These are phyloP conservation scores for Peribatodes rhomboidaria DNA, from an alignment of 2,888 invertebrate species.

Conservation along the genomic window DNA sequence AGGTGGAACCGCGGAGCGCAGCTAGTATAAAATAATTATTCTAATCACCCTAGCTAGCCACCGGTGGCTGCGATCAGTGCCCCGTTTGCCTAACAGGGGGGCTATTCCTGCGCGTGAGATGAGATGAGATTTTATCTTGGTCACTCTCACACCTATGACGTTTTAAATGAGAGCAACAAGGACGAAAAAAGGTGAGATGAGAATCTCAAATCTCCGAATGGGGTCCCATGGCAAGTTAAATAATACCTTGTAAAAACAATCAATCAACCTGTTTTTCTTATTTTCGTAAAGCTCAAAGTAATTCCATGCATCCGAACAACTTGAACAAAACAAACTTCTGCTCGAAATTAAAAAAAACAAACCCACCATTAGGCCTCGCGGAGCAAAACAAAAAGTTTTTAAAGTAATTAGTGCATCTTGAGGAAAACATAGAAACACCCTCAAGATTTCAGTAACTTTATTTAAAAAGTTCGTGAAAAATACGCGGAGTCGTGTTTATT, in stretches of 20 bases:
- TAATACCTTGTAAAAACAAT: not conserved
- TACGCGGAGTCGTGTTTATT: constrained; percentile 6
- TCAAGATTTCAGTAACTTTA: constrained; percentile 24
- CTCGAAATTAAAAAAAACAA: constrained; percentile 28
- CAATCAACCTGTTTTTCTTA: constrained; percentile 1
- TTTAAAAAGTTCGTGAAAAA: constrained; percentile 27
- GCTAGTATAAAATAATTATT: no score
- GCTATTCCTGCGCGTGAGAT: no score
- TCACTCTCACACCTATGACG: no score
- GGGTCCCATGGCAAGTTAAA: no score
- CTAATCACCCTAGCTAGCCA: no score
- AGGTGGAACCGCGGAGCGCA: no score
- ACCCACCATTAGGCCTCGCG: constrained; percentile 29
- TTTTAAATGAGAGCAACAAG: no score
- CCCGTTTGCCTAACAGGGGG: no score
- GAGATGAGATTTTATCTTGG: no score
- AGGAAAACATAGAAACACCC: constrained; percentile 43
- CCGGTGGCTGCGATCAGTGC: no score
- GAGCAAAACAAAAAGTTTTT: constrained; percentile 44
- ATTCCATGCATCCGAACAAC: constrained; percentile 18
- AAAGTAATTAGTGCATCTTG: constrained; percentile 50
- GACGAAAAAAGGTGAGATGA: no score
- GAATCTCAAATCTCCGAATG: no score
- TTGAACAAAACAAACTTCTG: constrained; percentile 10
- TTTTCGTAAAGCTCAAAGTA: constrained; percentile 11